Percentiles rank a stretch among this genome's conserved stretches.
Conservation (phyloP, 2,113 vertebrate genomes). For the Apodemus sylvaticus region DNA sequence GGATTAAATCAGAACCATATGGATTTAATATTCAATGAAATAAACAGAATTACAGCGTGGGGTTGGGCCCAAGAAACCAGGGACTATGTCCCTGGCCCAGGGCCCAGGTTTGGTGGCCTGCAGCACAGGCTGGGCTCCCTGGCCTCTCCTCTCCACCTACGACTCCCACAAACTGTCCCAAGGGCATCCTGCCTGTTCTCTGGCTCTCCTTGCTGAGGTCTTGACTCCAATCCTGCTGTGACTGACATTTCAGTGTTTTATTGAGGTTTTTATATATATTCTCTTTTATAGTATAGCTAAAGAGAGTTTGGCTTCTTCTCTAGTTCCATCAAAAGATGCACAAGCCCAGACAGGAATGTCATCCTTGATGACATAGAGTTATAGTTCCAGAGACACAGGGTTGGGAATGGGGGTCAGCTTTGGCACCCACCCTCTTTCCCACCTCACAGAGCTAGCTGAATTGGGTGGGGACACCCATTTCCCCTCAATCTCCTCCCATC, state of each 20-base stretch:
- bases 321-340: conserved; percentile 4
- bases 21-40: conserved; percentile 69
- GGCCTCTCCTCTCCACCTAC: not conserved
- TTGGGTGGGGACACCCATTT: not conserved
- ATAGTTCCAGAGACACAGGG: not conserved
- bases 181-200: not conserved
- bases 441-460: not conserved
- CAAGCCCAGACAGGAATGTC: conserved; percentile 36
- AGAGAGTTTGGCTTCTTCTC: conserved; percentile 53
- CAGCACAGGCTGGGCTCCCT: not conserved
- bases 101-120: conserved; percentile 51
- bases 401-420: not conserved
- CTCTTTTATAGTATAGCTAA: conserved; percentile 59
- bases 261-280: conserved; percentile 54
- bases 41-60: conserved; percentile 71
- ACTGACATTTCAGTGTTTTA: conserved; percentile 62
- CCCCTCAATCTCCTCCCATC: not conserved
- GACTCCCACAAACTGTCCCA: conserved; percentile 12
- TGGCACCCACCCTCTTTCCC: not conserved
- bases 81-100: conserved; percentile 40
- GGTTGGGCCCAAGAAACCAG: conserved; percentile 56
- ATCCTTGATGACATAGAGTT: not conserved
- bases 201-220: not conserved
- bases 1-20: conserved; percentile 77
- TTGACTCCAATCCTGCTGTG: not conserved